A percentile compares a stretch with the other conserved stretches of the same genome.
phyloP scores from a whole-genome alignment of 2,797 vertebrate genomes.

The Syndactyla subalaris region DNA sequence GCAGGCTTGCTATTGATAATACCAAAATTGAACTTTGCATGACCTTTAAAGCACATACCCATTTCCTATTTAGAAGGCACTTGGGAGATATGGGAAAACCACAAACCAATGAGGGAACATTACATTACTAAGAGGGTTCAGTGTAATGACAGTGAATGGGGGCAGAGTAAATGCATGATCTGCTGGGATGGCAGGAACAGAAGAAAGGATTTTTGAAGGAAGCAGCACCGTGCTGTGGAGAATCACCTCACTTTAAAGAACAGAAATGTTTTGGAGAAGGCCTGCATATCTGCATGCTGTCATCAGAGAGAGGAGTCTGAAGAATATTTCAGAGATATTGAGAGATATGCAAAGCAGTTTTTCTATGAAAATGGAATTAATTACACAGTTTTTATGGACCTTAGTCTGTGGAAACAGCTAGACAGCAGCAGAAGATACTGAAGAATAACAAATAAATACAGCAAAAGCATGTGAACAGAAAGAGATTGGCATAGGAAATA shows the following conservation, averaged over 20 bases:
- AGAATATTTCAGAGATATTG: not conserved
- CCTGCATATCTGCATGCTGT: not conserved
- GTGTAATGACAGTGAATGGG: not conserved
- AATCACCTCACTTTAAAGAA: not conserved
- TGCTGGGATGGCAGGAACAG: not conserved
- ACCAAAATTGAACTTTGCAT: not conserved
- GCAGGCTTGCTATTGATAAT: not conserved
- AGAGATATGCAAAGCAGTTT: not conserved
- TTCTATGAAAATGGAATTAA: not conserved
- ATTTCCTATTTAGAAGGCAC: not conserved
- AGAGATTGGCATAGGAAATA: not conserved
- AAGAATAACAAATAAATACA: not conserved
- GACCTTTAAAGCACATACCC: slow-evolving; percentile 3
- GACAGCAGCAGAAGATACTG: not conserved
- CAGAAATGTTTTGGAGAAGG: not conserved
- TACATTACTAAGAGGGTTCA: not conserved
- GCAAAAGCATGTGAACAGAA: not conserved
- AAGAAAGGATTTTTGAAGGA: not conserved
- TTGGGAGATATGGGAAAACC: not conserved
- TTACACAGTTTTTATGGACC: not conserved
- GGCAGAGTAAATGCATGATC: not conserved
- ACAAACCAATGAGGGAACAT: not conserved
- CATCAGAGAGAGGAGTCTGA: not conserved
- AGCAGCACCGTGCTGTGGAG: not conserved
- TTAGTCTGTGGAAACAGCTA: not conserved